A percentile compares a stretch with the other conserved stretches of the same genome.
Conservation (phyloP, 2,888 invertebrate genomes). For the Euspilapteryx auroguttella region DNA sequence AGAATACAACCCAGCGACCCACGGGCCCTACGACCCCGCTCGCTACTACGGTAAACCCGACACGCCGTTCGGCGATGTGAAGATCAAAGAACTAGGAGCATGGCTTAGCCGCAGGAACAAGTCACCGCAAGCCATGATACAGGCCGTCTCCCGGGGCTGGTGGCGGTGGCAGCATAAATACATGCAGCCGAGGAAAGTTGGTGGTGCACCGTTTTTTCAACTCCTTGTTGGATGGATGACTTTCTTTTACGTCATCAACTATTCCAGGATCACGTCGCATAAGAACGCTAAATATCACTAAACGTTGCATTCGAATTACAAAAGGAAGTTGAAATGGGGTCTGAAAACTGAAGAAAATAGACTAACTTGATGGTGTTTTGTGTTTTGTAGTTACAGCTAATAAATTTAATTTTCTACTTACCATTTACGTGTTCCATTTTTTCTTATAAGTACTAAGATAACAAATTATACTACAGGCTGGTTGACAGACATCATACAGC, state of each 20-base stretch:
- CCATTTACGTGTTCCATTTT: too few species aligned
- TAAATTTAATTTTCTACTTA: too few species aligned
- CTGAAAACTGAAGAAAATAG: too few species aligned
- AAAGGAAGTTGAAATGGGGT: too few species aligned
- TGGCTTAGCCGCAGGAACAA: conserved; percentile 57
- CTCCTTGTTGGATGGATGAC: conserved; percentile 56
- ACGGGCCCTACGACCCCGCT: conserved; percentile 85
- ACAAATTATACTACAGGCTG: too few species aligned
- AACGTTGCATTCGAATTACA: too few species aligned
- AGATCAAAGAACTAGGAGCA: conserved; percentile 69
- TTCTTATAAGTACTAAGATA: too few species aligned
- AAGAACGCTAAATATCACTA: background rate
- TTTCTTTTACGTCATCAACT: conserved; percentile 72
- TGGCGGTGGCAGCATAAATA: conserved; percentile 86
- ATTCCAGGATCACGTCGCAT: conserved; percentile 47
- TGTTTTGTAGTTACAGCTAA: too few species aligned
- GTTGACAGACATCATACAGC: too few species aligned
- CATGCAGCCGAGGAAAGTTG: conserved; percentile 64
- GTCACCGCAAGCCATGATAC: background rate
- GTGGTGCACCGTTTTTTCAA: conserved; percentile 70
- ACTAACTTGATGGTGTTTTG: too few species aligned
- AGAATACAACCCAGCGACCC: conserved; percentile 78
- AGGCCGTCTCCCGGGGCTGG: conserved; percentile 18
- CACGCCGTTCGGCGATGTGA: conserved; percentile 75
- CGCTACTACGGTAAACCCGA: conserved; percentile 79